Evolutionary conservation across 92 coral and sea anemone genomes (phyloP).

Genomic region (Zoanthus solanderi): DNA sequence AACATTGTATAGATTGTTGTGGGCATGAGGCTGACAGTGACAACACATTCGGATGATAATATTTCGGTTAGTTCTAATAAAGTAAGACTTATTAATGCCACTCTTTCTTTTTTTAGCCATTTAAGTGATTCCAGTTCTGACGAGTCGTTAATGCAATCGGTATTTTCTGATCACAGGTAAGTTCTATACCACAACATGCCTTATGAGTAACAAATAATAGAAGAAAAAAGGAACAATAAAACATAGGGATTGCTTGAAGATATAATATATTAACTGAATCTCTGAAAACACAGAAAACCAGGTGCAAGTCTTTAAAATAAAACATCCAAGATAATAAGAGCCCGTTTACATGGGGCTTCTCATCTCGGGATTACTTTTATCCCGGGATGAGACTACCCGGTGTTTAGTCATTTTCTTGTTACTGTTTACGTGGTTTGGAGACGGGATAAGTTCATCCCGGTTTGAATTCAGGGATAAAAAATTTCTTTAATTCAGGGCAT

Average conservation of each 20-base stretch:
- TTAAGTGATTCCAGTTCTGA: constrained; percentile 11
- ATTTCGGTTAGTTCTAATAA: constrained; percentile 9
- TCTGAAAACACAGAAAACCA: constrained; percentile 7
- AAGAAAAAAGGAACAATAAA: constrained; percentile 8
- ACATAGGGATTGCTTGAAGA: constrained; percentile 14
- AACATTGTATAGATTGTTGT: constrained; percentile 12
- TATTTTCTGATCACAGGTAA: constrained; percentile 9
- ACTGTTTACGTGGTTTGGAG: constrained; percentile 6
- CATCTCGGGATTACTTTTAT: not conserved
- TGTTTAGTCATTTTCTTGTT: constrained; percentile 18
- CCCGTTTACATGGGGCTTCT: constrained; percentile 9
- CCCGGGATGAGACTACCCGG: not conserved
- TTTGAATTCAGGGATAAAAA: constrained; percentile 2
- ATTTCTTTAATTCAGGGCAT: constrained; percentile 45
- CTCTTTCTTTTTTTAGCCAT: constrained; percentile 2
- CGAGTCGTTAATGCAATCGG: constrained; percentile 7
- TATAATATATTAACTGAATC: constrained; percentile 7
- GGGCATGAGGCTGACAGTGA: constrained; percentile 14
- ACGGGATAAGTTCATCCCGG: not conserved
- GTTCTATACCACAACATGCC: constrained; percentile 15
- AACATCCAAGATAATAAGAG: constrained; percentile 6
- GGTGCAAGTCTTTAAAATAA: constrained; percentile 6
- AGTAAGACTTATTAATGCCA: constrained; percentile 12
- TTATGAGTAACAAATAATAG: constrained; percentile 11
- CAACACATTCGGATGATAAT: constrained; percentile 3